Evolutionary conservation across 2,888 invertebrate genomes (phyloP).

Genomic region (Neoaliturus tenellus): DNA sequence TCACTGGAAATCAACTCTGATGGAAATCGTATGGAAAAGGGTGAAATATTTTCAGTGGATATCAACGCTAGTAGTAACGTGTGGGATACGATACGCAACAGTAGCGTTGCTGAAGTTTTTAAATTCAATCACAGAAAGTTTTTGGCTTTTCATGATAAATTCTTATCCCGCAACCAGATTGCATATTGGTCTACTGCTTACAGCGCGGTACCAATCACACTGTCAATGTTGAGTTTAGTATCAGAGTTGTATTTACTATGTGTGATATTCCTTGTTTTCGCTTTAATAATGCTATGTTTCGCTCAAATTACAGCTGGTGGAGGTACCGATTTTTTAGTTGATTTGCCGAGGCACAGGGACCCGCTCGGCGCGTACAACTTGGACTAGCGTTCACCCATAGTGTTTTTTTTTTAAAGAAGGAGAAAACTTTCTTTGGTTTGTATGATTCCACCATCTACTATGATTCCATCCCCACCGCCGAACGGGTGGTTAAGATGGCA

Average conservation of each 20-base stretch:
- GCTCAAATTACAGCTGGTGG: too few relatives aligned
- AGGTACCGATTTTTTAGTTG: too few relatives aligned
- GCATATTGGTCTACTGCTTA: neutral
- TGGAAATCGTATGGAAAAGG: conserved; percentile 2
- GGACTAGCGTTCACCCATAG: too few relatives aligned
- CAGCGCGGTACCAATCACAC: neutral
- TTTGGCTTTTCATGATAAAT: neutral
- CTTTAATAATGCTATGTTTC: too few relatives aligned
- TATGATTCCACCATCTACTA: too few relatives aligned
- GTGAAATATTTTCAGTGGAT: neutral
- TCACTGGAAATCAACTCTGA: neutral
- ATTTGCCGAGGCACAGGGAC: too few relatives aligned
- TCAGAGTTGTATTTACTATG: neutral
- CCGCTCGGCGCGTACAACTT: too few relatives aligned
- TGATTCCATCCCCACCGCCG: too few relatives aligned
- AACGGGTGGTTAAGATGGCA: too few relatives aligned
- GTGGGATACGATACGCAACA: conserved; percentile 2
- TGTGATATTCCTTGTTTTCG: neutral
- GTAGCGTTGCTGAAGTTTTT: neutral
- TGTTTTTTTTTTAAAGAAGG: too few relatives aligned
- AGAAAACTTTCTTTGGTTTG: too few relatives aligned
- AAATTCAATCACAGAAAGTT: neutral
- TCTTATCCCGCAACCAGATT: neutral
- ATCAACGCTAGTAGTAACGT: neutral
- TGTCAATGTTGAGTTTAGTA: neutral